Conservation (phyloP, 1,140 invertebrate genomes). For the Acyrthosiphon pisum region DNA sequence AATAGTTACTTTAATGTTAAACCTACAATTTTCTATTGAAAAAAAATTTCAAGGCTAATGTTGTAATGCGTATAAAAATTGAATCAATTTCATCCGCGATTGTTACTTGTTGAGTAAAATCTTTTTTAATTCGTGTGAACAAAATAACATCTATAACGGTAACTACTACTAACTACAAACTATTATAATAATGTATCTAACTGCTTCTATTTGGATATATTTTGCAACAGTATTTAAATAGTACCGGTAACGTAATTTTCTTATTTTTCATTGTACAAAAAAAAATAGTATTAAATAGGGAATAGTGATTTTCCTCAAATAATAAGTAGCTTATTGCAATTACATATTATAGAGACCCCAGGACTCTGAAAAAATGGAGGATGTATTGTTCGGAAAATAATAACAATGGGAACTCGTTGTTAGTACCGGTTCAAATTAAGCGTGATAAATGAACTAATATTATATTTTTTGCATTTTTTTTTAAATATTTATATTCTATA, state of each 20-base stretch:
- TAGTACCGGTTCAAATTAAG: constrained; percentile 5
- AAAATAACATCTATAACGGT: background rate
- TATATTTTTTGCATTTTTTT: background rate
- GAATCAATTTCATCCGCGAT: background rate
- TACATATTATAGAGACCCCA: background rate
- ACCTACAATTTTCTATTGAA: background rate
- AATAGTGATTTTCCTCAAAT: background rate
- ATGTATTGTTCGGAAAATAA: background rate
- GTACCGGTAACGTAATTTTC: background rate
- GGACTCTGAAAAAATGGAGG: background rate
- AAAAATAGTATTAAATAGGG: background rate
- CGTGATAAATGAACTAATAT: background rate
- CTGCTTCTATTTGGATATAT: background rate
- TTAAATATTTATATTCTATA: background rate
- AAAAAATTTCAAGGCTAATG: no score
- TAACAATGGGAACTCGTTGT: background rate
- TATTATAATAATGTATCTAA: constrained; percentile 1
- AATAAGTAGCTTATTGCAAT: constrained; percentile 19
- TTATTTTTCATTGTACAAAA: background rate
- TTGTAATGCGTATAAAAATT: background rate
- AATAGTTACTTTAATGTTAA: background rate
- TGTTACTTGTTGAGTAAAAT: background rate
- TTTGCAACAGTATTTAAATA: background rate
- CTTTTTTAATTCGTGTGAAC: background rate
- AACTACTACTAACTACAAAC: background rate